Evolutionary conservation across 2,888 invertebrate genomes (phyloP), one percentile per base, ranked within the genome.

Genomic region (Drosophila bunnanda): DNA sequence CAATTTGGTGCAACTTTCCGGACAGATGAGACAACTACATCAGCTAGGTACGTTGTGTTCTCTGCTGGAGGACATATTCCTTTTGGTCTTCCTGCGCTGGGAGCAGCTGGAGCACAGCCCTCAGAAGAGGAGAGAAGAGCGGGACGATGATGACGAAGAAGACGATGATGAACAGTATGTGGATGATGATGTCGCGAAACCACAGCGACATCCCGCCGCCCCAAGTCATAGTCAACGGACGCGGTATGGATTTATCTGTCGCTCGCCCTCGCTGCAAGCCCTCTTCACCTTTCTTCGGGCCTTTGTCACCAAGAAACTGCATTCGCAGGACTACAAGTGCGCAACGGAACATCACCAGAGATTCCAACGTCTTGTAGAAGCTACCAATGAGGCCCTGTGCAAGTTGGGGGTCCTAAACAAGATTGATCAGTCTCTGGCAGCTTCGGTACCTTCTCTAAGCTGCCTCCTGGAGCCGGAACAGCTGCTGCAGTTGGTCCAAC

Each of bases 21-120:
- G 66, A 10, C 89, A 91, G 46, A 67, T 92, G 13, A 87, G 92
- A 0, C 90, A 91, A 75, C 75, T 92, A 7, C 88, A 89, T 20
- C 85, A 87, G 25, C 77, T 91, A 28, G 72, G 82, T 28, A 79
- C 87, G 0, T 78, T 92, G 2, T 90, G 90, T 50, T 82, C 88
- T 30, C 68, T 92, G 3, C 68, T 92, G 6, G 90, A 91, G 70
- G 91, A 91, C 41, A 89, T 92, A 4, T 90, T 92, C 48, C 88
- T 88, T 8, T 70, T 92, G 38, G 77, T 91, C 0, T 92, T 91
- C 48, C 60, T 92, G 38, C 90, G 92, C 2, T 92, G 92, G 91
- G 92, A 92, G 44, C 89, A 92, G 61, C 67, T 92, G 10, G 74
- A 79, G 5, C 67, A 65, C 22, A 30, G 52, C 28, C 2, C 22